A percentile compares a stretch with the other conserved stretches of the same genome.
Conservation (phyloP, 2,113 vertebrate genomes). For the Butastur rufipennis region DNA sequence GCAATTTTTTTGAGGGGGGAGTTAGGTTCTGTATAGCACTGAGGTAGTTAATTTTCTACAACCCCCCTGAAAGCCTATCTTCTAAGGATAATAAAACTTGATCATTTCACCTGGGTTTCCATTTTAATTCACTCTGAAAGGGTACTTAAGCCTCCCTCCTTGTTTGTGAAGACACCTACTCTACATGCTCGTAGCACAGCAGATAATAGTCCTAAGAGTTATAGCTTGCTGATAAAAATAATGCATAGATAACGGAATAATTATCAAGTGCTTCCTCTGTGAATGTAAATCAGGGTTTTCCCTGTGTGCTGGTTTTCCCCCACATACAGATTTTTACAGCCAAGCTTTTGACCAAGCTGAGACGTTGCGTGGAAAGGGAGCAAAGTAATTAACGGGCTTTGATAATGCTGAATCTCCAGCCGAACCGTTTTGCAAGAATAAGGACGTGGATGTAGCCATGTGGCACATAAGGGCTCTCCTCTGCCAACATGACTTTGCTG, state of each 20-base stretch:
- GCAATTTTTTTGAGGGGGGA: neutral
- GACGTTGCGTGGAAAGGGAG: neutral
- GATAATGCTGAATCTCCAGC: neutral
- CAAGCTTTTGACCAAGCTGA: neutral
- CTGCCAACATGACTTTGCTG: neutral
- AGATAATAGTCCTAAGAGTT: neutral
- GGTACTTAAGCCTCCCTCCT: neutral
- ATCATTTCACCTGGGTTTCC: conserved; percentile 33
- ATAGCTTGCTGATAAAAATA: neutral
- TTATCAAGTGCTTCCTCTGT: neutral
- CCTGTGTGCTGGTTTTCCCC: neutral
- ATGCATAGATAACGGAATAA: conserved; percentile 19
- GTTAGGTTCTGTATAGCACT: neutral
- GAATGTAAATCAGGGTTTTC: neutral
- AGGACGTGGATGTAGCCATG: neutral
- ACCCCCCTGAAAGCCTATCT: neutral
- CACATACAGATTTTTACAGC: neutral
- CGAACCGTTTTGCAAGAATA: neutral
- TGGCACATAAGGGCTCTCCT: neutral
- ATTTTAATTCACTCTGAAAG: conserved; percentile 39
- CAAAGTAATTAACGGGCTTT: neutral
- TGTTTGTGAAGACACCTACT: neutral
- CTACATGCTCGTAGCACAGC: neutral
- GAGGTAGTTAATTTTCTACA: neutral
- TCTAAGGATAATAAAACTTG: conserved; percentile 9